These are phyloP conservation scores for Coenonympha arcania DNA, from an alignment of 2,888 invertebrate genomes.

Conservation along the genomic window DNA sequence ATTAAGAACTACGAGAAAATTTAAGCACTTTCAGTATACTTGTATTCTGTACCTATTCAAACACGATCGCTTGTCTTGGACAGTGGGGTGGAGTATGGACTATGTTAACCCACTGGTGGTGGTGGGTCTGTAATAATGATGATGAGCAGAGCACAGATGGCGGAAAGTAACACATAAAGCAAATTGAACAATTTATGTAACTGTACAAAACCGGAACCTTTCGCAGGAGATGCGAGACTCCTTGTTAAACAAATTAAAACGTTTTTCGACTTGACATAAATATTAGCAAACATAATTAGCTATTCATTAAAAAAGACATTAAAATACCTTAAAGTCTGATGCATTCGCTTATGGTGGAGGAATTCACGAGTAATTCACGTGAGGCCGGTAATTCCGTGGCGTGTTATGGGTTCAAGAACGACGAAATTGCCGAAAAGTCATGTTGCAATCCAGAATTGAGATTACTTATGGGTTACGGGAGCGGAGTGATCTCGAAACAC, in stretches of 20 bases:
- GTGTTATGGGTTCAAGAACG: slow-evolving; percentile 15
- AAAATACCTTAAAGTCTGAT: slow-evolving; percentile 18
- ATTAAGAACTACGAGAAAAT: no score
- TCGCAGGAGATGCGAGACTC: not conserved
- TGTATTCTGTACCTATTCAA: no score
- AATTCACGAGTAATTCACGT: slow-evolving; percentile 16
- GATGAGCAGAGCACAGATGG: no score
- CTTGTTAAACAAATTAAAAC: slow-evolving; percentile 5
- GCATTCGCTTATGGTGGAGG: slow-evolving; percentile 9
- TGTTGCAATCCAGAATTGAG: slow-evolving; percentile 29
- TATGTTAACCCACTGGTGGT: no score
- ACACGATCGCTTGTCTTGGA: no score
- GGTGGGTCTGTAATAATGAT: no score
- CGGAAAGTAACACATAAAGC: not conserved
- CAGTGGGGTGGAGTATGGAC: no score
- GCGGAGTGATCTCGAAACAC: not conserved
- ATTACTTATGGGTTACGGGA: slow-evolving; percentile 19
- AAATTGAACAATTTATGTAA: slow-evolving; percentile 4
- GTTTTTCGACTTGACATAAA: slow-evolving; percentile 6
- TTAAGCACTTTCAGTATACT: no score
- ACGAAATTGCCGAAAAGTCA: slow-evolving; percentile 26
- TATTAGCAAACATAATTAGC: slow-evolving; percentile 11
- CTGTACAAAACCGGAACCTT: not conserved
- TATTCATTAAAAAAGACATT: slow-evolving; percentile 24
- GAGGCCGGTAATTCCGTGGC: slow-evolving; percentile 18